Percentiles rank a stretch among this genome's conserved stretches.
phyloP scores from a whole-genome alignment of 1,140 invertebrate genomes.

The Nasonia giraulti region DNA sequence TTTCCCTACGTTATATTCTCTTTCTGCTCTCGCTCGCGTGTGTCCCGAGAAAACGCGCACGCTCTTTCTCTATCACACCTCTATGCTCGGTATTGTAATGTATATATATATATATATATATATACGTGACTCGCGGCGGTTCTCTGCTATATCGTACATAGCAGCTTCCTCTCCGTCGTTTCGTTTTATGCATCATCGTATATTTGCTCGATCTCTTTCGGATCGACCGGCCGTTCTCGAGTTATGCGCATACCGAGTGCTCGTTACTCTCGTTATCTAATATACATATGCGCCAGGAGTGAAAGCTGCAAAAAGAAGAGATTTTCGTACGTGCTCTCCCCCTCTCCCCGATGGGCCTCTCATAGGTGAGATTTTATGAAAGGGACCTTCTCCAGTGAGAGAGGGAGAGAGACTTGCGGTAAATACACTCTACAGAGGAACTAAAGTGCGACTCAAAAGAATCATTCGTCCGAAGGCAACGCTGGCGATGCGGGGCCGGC shows the following conservation, averaged over 20 bases:
- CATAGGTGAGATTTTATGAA: constrained; percentile 2
- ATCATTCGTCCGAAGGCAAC: constrained; percentile 22
- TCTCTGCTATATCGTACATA: neutral
- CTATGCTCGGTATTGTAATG: neutral
- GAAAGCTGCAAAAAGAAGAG: neutral
- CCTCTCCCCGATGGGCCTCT: neutral
- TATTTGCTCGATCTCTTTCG: neutral
- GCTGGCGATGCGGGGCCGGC: too few species aligned
- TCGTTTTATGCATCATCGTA: neutral
- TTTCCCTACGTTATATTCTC: too few species aligned
- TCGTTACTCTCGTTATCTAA: neutral
- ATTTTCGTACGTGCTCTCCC: neutral
- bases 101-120: constrained; percentile 9
- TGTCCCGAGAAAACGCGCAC: too few species aligned
- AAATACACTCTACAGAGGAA: constrained; percentile 24
- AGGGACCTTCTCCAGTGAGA: neutral
- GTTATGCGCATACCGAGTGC: neutral
- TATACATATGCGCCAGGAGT: neutral
- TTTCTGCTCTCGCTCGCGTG: neutral
- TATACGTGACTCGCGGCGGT: neutral
- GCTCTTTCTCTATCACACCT: neutral
- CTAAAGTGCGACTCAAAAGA: constrained; percentile 29
- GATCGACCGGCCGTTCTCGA: constrained; percentile 26
- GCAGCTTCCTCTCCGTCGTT: neutral
- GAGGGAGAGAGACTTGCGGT: neutral